These are phyloP conservation scores for Paracentrotus lividus DNA, from an alignment of 53 echinoderm and acorn worm species.

Conservation along the genomic window DNA sequence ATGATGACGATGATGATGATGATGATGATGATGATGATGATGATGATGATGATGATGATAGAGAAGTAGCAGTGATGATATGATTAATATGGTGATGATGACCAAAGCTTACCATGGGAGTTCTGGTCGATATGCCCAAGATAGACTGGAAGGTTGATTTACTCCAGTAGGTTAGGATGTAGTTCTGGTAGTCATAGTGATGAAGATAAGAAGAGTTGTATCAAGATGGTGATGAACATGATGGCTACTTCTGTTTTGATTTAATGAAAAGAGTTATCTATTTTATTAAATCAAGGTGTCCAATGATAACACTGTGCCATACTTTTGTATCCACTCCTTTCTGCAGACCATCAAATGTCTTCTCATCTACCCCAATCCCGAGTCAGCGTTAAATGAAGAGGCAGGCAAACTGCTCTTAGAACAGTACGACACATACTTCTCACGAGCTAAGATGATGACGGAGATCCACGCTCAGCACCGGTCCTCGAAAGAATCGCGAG, in stretches of 20 bases:
- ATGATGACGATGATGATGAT: background rate
- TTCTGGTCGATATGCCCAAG: slow-evolving; percentile 98
- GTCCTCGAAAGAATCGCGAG: slow-evolving; percentile 83
- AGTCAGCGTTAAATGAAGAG: slow-evolving; percentile 99
- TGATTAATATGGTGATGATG: too few species aligned
- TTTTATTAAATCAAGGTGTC: background rate
- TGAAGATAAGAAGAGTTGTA: background rate
- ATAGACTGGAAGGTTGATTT: slow-evolving; percentile 96
- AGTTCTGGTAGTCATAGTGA: background rate
- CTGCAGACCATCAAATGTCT: slow-evolving; percentile 97
- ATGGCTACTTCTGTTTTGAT: too few species aligned
- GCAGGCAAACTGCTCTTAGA: slow-evolving; percentile 94
- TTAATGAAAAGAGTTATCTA: too few species aligned
- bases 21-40: background rate
- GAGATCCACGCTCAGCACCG: slow-evolving; percentile 91
- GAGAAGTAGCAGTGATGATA: too few species aligned
- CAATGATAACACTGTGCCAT: background rate
- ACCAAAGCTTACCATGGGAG: too few species aligned
- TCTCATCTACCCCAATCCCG: slow-evolving; percentile 98
- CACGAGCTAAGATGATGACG: slow-evolving; percentile 99
- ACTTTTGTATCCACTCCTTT: slow-evolving; percentile 6
- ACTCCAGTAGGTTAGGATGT: slow-evolving; percentile 79
- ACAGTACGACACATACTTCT: slow-evolving; percentile 96
- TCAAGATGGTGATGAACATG: background rate
- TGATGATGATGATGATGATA: background rate